These are phyloP conservation scores for Hedya salicella DNA, from an alignment of 2,888 invertebrate genomes.

Conservation along the genomic window DNA sequence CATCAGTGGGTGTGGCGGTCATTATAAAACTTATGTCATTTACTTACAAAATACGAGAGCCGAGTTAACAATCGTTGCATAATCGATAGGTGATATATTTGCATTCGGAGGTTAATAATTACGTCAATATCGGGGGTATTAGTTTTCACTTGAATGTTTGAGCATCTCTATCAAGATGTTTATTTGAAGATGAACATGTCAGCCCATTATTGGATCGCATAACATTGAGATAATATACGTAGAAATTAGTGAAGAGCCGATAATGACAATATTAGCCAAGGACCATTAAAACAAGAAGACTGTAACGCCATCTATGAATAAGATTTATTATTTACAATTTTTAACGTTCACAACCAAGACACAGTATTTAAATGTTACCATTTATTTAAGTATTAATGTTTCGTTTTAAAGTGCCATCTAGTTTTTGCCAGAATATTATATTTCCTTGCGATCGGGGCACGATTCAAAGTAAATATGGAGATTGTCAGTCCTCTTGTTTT, in stretches of 20 bases:
- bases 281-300: too few species aligned
- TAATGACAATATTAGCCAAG: too few species aligned
- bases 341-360: too few species aligned
- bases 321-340: too few species aligned
- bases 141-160: conserved; percentile 12
- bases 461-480: too few species aligned
- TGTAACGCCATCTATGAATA: too few species aligned
- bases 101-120: conserved; percentile 19
- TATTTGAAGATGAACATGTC: conserved; percentile 8
- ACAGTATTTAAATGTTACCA: too few species aligned
- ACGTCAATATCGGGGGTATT: conserved; percentile 21
- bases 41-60: conserved; percentile 12
- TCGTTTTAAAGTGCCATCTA: too few species aligned
- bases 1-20: conserved; percentile 11
- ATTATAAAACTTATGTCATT: conserved; percentile 30
- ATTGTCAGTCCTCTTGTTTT: too few species aligned
- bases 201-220: neutral
- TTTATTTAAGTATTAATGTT: too few species aligned
- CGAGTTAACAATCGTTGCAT: conserved; percentile 21
- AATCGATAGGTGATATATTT: conserved; percentile 33
- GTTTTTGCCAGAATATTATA: too few species aligned
- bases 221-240: neutral
- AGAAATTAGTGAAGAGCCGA: neutral
- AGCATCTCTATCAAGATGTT: neutral
- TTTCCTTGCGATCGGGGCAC: too few species aligned